Evolutionary conservation across 2,113 vertebrate species (phyloP), one percentile per base, ranked within the genome.

Genomic region (Phainopepla nitens): DNA sequence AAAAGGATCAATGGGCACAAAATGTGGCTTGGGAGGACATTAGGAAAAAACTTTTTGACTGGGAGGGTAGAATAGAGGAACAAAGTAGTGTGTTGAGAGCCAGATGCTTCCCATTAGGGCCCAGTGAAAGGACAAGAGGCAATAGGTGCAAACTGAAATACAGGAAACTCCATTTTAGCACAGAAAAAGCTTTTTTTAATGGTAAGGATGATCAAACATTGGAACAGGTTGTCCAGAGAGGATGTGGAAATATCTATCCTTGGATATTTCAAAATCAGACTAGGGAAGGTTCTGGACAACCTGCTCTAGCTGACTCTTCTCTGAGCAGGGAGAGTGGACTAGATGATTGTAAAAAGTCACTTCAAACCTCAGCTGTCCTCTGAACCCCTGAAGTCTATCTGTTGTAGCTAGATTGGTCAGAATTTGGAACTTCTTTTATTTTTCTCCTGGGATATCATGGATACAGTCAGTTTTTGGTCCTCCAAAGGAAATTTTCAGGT

Each of bases 401-500:
- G 8, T 35, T 42, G 5, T 44, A 71, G 53, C 13, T 80, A 72
- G 33, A 69, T 57, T 33, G 22, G 53, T 60, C 17, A 66, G 47
- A 92, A 73, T 61, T 73, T 39, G 22, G 31, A 82, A 44, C 2
- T 3, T 42, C 41, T 39, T 54, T 12, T 33, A 42, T 35, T 14
- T 10, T 1, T 3, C 15, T 7, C 15, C 1, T 1, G 19, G 10
- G 21, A 51, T 36, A 57, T n/a, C 24, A 75, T 4, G 72, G 45
- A 84, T 54, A 50, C 2, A 78, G 36, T 56, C 36, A 78, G 9
- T 9, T 90, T 85, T 53, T 69, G 54, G 71, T 61, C 28, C 90
- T 33, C 24, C 24, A 51, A 27, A 89, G 28, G 28, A 33, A 45
- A 66, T 79, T 70, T 82, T 65, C 65, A 51, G 36, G 18, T 69